Conservation (phyloP, 64 coral and sea anemone species). For the Anthopleura sola region DNA sequence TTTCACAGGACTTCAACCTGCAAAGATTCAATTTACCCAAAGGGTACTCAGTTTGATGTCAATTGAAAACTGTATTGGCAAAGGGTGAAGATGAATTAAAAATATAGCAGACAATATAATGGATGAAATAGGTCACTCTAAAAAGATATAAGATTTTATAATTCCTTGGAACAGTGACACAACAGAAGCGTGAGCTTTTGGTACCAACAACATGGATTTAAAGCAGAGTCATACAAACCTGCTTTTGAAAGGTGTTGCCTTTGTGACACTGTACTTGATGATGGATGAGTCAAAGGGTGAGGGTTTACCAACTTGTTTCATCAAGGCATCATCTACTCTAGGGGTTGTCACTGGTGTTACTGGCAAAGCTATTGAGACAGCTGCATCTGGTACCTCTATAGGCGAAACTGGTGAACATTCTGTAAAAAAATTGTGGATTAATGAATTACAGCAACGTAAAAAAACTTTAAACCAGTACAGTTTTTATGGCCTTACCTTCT, state of each 20-base stretch:
- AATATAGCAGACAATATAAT: too few species aligned
- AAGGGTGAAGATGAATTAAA: too few species aligned
- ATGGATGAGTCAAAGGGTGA: constrained; percentile 39
- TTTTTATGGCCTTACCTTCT: constrained; percentile 19
- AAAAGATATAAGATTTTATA: too few species aligned
- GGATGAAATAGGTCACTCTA: too few species aligned
- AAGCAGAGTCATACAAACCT: constrained; percentile 27
- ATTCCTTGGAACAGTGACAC: too few species aligned
- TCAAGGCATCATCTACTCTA: neutral
- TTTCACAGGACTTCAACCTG: constrained; percentile 58
- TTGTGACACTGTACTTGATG: constrained; percentile 68
- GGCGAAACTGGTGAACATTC: neutral
- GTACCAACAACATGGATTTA: neutral
- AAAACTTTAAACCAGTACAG: neutral
- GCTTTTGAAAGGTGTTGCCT: constrained; percentile 72
- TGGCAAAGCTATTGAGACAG: neutral
- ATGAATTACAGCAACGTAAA: neutral
- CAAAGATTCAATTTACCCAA: neutral
- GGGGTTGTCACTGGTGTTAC: neutral
- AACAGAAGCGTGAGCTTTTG: too few species aligned
- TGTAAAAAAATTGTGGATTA: neutral
- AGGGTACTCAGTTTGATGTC: too few species aligned
- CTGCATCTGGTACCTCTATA: too few species aligned
- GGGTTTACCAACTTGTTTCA: neutral
- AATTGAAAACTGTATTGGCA: too few species aligned